Evolutionary conservation across 2,888 invertebrate species (phyloP), one percentile per base, ranked within the genome.

Genomic region (Catocala sponsa): DNA sequence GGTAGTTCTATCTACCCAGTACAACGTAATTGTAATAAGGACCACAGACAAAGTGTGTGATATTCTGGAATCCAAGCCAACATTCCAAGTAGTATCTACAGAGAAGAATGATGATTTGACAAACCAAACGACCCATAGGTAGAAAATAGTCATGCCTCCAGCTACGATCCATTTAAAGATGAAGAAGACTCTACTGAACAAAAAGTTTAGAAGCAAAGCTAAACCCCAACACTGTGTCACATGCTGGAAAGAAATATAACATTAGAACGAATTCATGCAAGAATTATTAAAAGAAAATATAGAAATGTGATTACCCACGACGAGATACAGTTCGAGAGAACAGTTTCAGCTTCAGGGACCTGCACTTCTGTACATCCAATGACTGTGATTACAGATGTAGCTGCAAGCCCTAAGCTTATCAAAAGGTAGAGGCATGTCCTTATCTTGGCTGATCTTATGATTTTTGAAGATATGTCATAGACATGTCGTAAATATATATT

Each of bases 1-100:
- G 33, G 98, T 97, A 87, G 98, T 98, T 79, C 98, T 95, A 87
- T 98, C 98, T 75, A 98, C 96, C 75, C 98, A 95, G 85, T 98
- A 98, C 15, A 98, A 94, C 0, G 97, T 97, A 38, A 97, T 88
- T 12, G 97, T 96, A 38, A 98, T 95, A 66, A 97, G 96, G 0
- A 96, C 85, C 4, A 98, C 95, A 48, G 96, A 96, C 61, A 98
- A 90, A 6, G 97, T 95, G 80, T 98, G 98, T 0, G 97, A 96
- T 35, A 96, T 86, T 80, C 96, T 95, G 0, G 97, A 95, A 74
- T 96, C 95, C 56, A 98, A 84, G 7, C 95, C 95, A 10, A 96
- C 95, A 86, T 97, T 97, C 91, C 96, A 97, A 0, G 97, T 95
- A 5, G 96, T 95, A 70, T 96, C 96, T 11, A 90, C 84, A 88